Evolutionary conservation across 2,888 invertebrate species (phyloP), one percentile per base, ranked within the genome.

Genomic region (Marasmarcha lunaedactyla): DNA sequence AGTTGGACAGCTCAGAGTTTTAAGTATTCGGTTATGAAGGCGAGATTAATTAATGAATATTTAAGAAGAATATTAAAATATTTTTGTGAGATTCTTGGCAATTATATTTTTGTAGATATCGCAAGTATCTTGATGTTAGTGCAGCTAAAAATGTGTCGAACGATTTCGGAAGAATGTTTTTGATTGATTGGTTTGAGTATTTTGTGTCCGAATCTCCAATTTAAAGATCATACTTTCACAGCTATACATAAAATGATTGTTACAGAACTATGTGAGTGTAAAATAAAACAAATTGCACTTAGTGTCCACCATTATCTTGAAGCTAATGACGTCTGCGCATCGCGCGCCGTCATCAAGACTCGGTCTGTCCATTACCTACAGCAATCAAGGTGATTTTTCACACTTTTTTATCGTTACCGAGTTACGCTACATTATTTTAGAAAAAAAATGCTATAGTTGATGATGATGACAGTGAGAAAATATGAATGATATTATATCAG

Each of bases 321-420:
- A 62, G 60, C 63, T 83, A 81, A 83, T 81, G 81, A 79, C 55
- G 73, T 71, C 77, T 77, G 76, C 71, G 73, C 70, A 34, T 34
- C 59, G 63, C 63, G 59, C 65, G 63, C 53, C 65, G 63, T 71
- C 69, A 73, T 77, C 76, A 73, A 62, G 65, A 61, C 60, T 58
- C 63, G 63, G 34, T 61, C 70, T 59, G 63, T 51, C 60, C 64
- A 67, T 79, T 77, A 81, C 78, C 79, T 77, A 63, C 70, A 62
- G 73, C 78, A 81, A 83, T 79, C 79, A 78, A 78, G 69, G 76
- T 78, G 77, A 81, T 81, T 81, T 81, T 83, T 81, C 12, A 78
- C 79, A 78, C 76, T 81, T 74, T 76, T 68, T 76, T 81, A 76
- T 72, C 74, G 69, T 61, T 50, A 62, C 58, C 59, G 58, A 65